These are phyloP conservation scores for Drosophila nasuta DNA, from an alignment of 1,140 invertebrate genomes.

Conservation along the genomic window DNA sequence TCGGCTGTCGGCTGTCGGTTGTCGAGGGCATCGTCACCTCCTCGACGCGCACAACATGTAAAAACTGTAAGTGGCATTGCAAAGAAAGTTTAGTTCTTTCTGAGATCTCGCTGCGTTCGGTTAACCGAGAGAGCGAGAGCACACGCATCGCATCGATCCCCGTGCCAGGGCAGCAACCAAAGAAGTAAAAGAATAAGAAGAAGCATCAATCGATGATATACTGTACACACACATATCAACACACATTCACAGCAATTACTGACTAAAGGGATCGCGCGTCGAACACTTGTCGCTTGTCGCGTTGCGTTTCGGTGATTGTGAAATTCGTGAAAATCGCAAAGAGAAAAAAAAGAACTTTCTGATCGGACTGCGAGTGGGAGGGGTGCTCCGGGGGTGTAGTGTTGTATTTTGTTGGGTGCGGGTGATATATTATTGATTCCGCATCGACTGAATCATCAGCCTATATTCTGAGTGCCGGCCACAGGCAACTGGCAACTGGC, in stretches of 20 bases:
- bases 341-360: constrained; percentile 13
- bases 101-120: constrained; percentile 81
- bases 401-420: constrained; percentile 17
- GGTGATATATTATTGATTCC: constrained; percentile 65
- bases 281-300: constrained; percentile 41
- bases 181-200: neutral
- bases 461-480: constrained; percentile 24
- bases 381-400: neutral
- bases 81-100: constrained; percentile 81
- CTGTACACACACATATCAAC: constrained; percentile 20
- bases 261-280: constrained; percentile 44
- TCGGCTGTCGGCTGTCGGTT: neutral
- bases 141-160: neutral
- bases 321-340: constrained; percentile 52
- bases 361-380: constrained; percentile 10
- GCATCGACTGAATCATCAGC: constrained; percentile 64
- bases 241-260: constrained; percentile 41
- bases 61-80: constrained; percentile 81
- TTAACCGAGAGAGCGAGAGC: constrained; percentile 44
- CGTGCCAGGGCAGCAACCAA: constrained; percentile 11
- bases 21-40: constrained; percentile 58
- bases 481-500: constrained; percentile 3
- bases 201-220: constrained; percentile 9
- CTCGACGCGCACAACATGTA: constrained; percentile 67
- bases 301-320: constrained; percentile 45